Evolutionary conservation across 2,113 vertebrate genomes (phyloP).

Genomic region (Phoxinus phoxinus): DNA sequence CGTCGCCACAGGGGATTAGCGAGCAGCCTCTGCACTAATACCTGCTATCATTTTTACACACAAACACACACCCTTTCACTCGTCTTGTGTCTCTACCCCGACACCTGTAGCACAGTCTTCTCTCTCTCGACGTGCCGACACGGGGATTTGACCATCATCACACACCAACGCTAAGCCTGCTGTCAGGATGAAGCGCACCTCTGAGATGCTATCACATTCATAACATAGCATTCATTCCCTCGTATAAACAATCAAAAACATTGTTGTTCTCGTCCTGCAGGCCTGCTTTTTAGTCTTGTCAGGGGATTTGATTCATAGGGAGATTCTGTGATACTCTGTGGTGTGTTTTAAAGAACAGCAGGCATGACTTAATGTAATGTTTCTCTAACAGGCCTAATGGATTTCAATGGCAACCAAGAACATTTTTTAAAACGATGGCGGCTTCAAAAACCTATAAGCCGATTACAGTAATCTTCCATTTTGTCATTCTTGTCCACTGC

Average conservation of each 20-base stretch:
- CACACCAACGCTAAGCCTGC: constrained; percentile 31
- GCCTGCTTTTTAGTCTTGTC: constrained; percentile 35
- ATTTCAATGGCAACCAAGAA: constrained; percentile 21
- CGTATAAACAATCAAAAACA: constrained; percentile 33
- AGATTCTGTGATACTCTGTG: constrained; percentile 14
- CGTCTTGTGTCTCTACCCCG: neutral
- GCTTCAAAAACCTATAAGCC: constrained; percentile 21
- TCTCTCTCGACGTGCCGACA: constrained; percentile 4
- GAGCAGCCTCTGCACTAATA: constrained; percentile 39
- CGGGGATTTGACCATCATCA: constrained; percentile 41
- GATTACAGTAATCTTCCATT: constrained; percentile 32
- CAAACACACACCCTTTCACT: constrained; percentile 35
- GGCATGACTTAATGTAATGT: constrained; percentile 1
- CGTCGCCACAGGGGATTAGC: constrained; percentile 40
- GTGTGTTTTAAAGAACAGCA: constrained; percentile 7
- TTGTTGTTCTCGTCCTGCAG: constrained; percentile 25
- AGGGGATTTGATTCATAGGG: constrained; percentile 7
- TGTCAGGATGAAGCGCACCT: constrained; percentile 5
- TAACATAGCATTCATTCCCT: constrained; percentile 38
- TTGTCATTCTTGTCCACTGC: constrained; percentile 22
- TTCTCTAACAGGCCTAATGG: constrained; percentile 18
- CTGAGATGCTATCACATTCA: constrained; percentile 33
- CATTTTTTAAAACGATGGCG: neutral
- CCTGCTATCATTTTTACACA: constrained; percentile 46
- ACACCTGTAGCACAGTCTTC: constrained; percentile 12